phyloP scores from a whole-genome alignment of 2,113 vertebrate genomes.

The Cephalopterus ornatus region DNA sequence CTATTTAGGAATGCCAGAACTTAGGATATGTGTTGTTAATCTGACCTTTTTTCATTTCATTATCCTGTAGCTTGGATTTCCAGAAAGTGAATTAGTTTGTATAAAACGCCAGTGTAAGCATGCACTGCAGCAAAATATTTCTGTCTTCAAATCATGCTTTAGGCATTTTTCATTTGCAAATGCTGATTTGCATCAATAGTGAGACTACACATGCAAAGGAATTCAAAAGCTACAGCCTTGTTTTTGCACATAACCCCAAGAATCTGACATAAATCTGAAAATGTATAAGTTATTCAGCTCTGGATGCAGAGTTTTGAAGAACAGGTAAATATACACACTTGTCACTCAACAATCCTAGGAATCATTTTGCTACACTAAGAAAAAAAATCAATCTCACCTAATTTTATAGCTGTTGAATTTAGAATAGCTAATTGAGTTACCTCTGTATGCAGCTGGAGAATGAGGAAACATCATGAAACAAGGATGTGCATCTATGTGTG shows the following conservation, averaged over 20 bases:
- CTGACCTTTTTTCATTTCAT: neutral
- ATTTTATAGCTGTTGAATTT: neutral
- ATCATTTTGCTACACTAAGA: neutral
- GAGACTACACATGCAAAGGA: neutral
- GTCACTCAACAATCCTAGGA: neutral
- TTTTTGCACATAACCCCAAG: neutral
- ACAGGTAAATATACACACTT: neutral
- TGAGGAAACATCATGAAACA: neutral
- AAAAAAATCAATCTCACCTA: neutral
- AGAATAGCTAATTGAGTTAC: neutral
- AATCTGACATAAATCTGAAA: neutral
- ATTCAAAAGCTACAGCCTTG: neutral
- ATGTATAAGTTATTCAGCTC: neutral
- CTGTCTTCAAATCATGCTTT: neutral
- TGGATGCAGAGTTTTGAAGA: neutral
- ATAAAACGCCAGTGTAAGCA: neutral
- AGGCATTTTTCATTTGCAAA: neutral
- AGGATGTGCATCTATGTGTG: accelerated
- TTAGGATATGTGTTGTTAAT: neutral
- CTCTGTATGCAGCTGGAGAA: neutral
- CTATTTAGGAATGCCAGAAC: neutral
- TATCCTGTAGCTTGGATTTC: neutral
- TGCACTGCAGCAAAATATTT: neutral
- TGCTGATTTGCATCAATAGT: neutral
- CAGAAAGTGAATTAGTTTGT: neutral